Conservation (phyloP, 1,140 invertebrate species). For the Galleria mellonella region DNA sequence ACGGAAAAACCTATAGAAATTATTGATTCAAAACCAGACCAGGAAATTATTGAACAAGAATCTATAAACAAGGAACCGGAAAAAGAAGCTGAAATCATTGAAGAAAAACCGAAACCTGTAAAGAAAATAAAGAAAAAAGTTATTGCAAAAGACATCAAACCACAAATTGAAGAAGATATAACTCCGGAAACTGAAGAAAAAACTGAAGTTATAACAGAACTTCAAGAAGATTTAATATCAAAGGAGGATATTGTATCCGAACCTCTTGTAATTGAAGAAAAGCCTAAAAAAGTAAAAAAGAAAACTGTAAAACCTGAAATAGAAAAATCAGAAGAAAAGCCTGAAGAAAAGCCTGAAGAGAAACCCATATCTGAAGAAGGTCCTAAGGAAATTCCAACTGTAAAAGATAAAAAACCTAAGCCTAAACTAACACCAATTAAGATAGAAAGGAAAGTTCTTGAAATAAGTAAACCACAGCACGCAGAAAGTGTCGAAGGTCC, state of each 20-base stretch:
- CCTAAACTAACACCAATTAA: slow-evolving; percentile 47
- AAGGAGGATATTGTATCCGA: slow-evolving; percentile 30
- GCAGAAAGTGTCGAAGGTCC: slow-evolving; percentile 62
- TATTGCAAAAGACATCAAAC: background rate
- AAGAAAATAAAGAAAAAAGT: slow-evolving; percentile 4
- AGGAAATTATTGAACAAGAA: slow-evolving; percentile 58
- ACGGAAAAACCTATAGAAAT: background rate
- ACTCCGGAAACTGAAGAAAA: slow-evolving; percentile 31
- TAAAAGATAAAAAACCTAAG: slow-evolving; percentile 26
- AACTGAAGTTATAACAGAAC: slow-evolving; percentile 17
- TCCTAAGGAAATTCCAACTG: background rate
- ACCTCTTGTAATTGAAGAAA: slow-evolving; percentile 14
- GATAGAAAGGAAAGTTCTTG: slow-evolving; percentile 56
- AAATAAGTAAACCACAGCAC: slow-evolving; percentile 46
- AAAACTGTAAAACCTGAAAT: slow-evolving; percentile 9
- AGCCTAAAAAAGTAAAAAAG: slow-evolving; percentile 30
- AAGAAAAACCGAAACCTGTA: background rate
- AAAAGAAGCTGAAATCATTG: background rate
- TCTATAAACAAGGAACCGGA: background rate
- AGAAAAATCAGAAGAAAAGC: background rate
- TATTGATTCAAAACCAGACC: background rate
- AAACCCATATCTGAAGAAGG: background rate
- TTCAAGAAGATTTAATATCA: slow-evolving; percentile 4
- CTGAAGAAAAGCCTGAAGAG: too few relatives aligned
- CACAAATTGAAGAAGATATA: slow-evolving; percentile 6